Evolutionary conservation across 2,113 vertebrate species (phyloP), one percentile per base, ranked within the genome.

Genomic region (Rutilus rutilus): DNA sequence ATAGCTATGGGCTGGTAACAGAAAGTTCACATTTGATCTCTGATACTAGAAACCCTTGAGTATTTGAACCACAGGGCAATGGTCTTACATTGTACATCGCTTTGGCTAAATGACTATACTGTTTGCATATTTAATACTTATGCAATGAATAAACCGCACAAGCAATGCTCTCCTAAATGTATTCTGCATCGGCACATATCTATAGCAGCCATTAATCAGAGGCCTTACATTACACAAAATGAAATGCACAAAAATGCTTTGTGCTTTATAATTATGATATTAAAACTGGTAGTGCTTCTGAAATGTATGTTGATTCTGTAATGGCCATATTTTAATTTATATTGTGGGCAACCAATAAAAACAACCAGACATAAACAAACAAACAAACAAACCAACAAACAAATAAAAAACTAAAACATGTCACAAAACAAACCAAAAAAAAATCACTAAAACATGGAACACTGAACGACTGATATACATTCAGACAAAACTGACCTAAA

Each of bases 71-170:
- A 2, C 21, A 60, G 11, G 52, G 52, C 9, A 42, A 23, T 11
- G 11, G 47, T 36, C 23, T 59, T 45, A 17, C 23, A 80, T 23
- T 47, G 78, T 45, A 45, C 25, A 39, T 27, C n/a, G 7, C n/a
- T 80, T 64, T 64, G 59, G n/a, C 15, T 80, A 27, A 80, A 64
- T 25, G 36, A 64, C 33, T 64, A 64, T 12, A 78, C 23, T 79
- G 3, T 27, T 62, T 17, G 33, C 77, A 79, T 62, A 17, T 27
- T 39, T 59, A 78, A 59, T 23, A 39, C 30, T 14, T 7, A 36
- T 33, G 47, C 45, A 78, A 4, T 78, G 9, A 59, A n/a, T 36
- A 78, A 54, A n/a, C 30, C 21, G 11, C 21, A 78, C 21, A 4
- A 59, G 23, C 57, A 23, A 78, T 39, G 30, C 75, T 59, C 33